Conservation (phyloP, 2,888 invertebrate genomes). For the Micropterix aruncella region DNA sequence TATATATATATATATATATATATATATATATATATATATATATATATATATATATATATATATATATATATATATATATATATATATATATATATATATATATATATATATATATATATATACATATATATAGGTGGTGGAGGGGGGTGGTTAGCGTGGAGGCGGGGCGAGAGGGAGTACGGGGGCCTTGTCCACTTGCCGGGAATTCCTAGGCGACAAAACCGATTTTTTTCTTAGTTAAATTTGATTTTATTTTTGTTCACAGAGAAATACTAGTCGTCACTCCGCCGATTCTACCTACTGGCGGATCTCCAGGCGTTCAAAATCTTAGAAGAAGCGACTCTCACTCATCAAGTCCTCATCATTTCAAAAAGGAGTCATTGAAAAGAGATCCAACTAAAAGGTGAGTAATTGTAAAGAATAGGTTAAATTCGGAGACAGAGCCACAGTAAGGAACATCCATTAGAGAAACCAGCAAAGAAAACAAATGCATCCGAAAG, state of each 20-base stretch:
- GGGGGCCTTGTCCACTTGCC: no score
- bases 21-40: neutral
- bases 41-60: neutral
- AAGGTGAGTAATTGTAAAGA: no score
- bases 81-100: neutral
- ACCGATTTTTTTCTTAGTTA: no score
- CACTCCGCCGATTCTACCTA: constrained; percentile 30
- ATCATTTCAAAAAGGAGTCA: constrained; percentile 20
- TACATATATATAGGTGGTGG: neutral
- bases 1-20: neutral
- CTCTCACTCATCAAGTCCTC: constrained; percentile 26
- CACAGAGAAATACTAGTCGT: constrained; percentile 56
- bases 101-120: neutral
- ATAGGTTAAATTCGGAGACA: no score
- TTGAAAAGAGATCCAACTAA: constrained; percentile 21
- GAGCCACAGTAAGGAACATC: no score
- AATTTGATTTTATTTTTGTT: no score
- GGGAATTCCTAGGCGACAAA: no score
- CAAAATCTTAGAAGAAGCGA: constrained; percentile 27
- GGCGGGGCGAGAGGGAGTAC: no score
- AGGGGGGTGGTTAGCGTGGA: no score
- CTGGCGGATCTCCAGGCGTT: constrained; percentile 20
- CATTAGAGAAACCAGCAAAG: no score
- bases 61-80: neutral
- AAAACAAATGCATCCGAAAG: no score